phyloP scores from a whole-genome alignment of 2,113 vertebrate species.

The Calonectris borealis region DNA sequence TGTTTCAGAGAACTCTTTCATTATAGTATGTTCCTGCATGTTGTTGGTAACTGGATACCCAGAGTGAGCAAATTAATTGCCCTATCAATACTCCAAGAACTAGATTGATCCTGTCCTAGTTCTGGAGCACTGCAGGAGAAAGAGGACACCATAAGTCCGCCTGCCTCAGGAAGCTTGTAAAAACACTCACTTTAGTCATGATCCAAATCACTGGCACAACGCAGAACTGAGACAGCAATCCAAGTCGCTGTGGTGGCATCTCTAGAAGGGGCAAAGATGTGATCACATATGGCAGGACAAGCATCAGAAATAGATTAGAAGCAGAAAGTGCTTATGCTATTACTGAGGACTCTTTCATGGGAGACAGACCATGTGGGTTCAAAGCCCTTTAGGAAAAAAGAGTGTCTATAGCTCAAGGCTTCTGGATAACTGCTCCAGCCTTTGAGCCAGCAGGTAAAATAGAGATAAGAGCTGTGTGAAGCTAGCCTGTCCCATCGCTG shows the following conservation, averaged over 20 bases:
- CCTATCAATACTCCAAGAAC: background rate
- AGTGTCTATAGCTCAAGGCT: background rate
- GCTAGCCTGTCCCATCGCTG: background rate
- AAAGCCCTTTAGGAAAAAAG: background rate
- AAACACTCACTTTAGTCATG: background rate
- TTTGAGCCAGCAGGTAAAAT: background rate
- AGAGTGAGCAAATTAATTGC: background rate
- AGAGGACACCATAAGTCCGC: background rate
- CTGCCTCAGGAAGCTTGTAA: background rate
- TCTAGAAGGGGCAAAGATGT: background rate
- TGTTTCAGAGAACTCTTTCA: background rate
- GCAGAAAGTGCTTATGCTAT: background rate
- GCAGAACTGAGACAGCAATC: background rate
- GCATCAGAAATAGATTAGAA: background rate
- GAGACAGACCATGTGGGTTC: fast-evolving
- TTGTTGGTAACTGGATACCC: background rate
- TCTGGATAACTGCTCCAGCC: background rate
- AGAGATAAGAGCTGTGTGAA: background rate
- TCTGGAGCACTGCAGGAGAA: background rate
- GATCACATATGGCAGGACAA: background rate
- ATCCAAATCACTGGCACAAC: background rate
- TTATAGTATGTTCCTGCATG: background rate
- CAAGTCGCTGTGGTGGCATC: background rate
- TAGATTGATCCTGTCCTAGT: background rate
- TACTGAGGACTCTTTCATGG: background rate